phyloP scores from a whole-genome alignment of 2,113 vertebrate species.

The Chamaetylas fuelleborni region DNA sequence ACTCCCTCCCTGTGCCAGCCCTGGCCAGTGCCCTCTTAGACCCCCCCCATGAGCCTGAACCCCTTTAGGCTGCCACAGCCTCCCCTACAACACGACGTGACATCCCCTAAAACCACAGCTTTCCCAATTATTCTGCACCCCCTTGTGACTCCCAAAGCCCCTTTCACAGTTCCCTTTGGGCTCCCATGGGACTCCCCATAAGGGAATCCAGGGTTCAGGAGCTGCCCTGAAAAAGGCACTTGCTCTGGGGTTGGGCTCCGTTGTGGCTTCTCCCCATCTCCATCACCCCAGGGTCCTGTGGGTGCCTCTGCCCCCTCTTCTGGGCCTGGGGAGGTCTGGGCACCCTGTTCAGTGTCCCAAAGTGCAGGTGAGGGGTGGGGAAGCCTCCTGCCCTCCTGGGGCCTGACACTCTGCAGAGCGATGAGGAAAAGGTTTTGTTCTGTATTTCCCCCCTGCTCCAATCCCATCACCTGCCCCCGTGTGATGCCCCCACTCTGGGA shows the following conservation, averaged over 20 bases:
- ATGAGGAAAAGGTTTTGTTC: not conserved
- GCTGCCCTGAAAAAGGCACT: not conserved
- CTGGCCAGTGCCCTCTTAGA: fast-evolving
- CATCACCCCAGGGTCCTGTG: fast-evolving
- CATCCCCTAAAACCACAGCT: not conserved
- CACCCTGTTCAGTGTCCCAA: fast-evolving
- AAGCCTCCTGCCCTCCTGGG: not conserved
- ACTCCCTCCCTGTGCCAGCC: not conserved
- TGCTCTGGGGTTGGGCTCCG: not conserved
- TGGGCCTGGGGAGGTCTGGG: not conserved
- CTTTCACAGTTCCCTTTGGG: not conserved
- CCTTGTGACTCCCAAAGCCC: not conserved
- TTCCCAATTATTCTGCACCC: not conserved
- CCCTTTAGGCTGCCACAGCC: no score
- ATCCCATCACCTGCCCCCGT: not conserved
- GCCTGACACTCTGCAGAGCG: not conserved
- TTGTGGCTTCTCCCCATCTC: not conserved
- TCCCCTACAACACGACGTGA: no score
- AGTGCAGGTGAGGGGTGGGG: fast-evolving
- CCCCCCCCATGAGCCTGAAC: no score
- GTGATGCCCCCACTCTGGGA: fast-evolving
- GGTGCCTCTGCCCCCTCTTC: not conserved
- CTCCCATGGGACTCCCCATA: not conserved
- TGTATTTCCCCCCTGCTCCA: not conserved
- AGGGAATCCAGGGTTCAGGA: fast-evolving